Evolutionary conservation across 2,888 invertebrate species (phyloP).

Genomic region (Cacoxenus indagator): DNA sequence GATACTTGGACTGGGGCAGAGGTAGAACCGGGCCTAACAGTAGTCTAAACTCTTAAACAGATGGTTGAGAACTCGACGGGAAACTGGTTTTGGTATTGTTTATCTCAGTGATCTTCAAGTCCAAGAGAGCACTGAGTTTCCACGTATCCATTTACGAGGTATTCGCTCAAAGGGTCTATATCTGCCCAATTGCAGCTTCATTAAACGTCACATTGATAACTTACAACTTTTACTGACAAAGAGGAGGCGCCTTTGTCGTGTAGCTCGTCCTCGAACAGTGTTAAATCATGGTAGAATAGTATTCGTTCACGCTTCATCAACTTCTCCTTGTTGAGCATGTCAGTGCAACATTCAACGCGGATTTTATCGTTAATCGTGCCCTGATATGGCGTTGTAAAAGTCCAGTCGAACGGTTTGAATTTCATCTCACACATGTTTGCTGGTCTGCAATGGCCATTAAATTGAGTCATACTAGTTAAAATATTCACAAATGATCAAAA

Average conservation of each 20-base stretch:
- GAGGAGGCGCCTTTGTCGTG: slow-evolving; percentile 97
- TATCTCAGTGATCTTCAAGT: too few species aligned
- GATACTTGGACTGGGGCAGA: too few species aligned
- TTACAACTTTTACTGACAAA: slow-evolving; percentile 93
- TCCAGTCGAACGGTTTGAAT: slow-evolving; percentile 96
- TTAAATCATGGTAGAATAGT: slow-evolving; percentile 92
- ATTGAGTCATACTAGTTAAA: background rate
- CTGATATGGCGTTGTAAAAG: slow-evolving; percentile 92
- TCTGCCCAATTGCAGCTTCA: too few species aligned
- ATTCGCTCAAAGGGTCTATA: too few species aligned
- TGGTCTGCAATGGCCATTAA: slow-evolving; percentile 73
- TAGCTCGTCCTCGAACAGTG: slow-evolving; percentile 97
- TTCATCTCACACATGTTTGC: slow-evolving; percentile 79
- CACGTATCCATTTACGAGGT: too few species aligned
- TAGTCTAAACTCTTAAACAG: too few species aligned
- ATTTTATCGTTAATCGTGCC: slow-evolving; percentile 81
- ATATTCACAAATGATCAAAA: too few species aligned
- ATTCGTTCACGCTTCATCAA: slow-evolving; percentile 92
- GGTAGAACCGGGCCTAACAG: too few species aligned
- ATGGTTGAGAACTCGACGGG: too few species aligned
- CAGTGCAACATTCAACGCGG: slow-evolving; percentile 76
- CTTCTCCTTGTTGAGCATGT: slow-evolving; percentile 87
- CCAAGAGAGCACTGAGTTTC: too few species aligned
- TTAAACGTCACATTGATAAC: too few species aligned
- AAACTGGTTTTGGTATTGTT: too few species aligned